phyloP scores from a whole-genome alignment of 2,797 vertebrate species.

The Apogon hyalosoma region DNA sequence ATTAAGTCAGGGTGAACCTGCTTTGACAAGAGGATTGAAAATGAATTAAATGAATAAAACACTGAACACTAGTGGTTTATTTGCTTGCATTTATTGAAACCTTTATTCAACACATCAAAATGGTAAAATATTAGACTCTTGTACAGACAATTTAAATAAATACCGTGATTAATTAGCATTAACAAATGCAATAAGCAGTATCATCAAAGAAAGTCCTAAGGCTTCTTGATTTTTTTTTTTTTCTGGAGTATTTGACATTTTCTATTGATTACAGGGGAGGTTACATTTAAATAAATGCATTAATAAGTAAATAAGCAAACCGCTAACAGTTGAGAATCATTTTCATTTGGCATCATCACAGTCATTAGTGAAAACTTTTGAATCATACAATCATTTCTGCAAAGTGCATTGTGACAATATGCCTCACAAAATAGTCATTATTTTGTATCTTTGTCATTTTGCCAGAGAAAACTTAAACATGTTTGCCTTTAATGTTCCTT shows the following conservation, averaged over 20 bases:
- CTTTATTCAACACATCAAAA: conserved; percentile 79
- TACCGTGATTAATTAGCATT: conserved; percentile 66
- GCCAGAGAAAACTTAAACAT: conserved; percentile 10
- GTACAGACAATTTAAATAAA: conserved; percentile 80
- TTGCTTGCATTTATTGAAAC: conserved; percentile 72
- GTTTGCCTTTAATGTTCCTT: conserved; percentile 34
- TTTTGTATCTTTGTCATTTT: conserved; percentile 10
- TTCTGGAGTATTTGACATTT: conserved; percentile 42
- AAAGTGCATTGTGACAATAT: conserved; percentile 79
- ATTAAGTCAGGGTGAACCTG: too few relatives aligned
- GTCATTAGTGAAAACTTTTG: conserved; percentile 70
- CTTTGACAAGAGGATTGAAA: too few relatives aligned
- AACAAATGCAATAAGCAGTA: conserved; percentile 70
- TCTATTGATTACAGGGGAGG: conserved; percentile 59
- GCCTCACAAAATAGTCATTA: conserved; percentile 56
- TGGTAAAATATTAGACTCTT: conserved; percentile 76
- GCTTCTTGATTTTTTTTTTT: conserved; percentile 35
- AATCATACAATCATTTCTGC: conserved; percentile 81
- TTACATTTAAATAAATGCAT: conserved; percentile 67
- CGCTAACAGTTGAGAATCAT: conserved; percentile 62
- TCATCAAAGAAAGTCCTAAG: conserved; percentile 58
- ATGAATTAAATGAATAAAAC: neutral
- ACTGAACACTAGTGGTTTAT: conserved; percentile 23
- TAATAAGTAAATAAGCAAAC: conserved; percentile 72
- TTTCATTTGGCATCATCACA: conserved; percentile 81